Conservation (phyloP, 2,797 vertebrate genomes). For the Eptatretus atami region DNA sequence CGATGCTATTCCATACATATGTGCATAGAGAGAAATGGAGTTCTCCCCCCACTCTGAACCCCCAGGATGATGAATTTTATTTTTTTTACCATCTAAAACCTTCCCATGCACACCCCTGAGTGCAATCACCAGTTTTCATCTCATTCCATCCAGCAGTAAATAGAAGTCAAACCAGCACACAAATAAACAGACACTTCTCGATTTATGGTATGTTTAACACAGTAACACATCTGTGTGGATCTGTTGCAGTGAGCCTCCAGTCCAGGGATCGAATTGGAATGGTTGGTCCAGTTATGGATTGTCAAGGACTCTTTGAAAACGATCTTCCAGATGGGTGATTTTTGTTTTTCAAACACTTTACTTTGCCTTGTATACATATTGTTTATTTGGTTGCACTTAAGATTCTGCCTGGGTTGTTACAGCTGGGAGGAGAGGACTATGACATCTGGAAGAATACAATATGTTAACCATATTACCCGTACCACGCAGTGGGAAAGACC, state of each 20-base stretch:
- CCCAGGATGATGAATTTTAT: too few relatives aligned
- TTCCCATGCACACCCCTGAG: background rate
- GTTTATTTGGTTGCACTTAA: background rate
- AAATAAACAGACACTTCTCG: slow-evolving; percentile 9
- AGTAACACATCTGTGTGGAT: too few relatives aligned
- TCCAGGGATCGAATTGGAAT: slow-evolving; percentile 68
- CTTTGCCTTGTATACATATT: background rate
- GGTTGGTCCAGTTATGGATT: slow-evolving; percentile 70
- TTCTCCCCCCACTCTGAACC: too few relatives aligned
- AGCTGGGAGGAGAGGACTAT: slow-evolving; percentile 83
- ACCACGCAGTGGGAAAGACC: slow-evolving; percentile 83
- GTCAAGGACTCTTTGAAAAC: slow-evolving; percentile 72
- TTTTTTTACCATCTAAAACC: too few relatives aligned
- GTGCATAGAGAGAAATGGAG: background rate
- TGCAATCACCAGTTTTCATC: background rate
- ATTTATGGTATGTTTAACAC: slow-evolving; percentile 11
- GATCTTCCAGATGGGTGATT: slow-evolving; percentile 73
- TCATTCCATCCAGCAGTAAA: background rate
- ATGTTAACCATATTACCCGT: slow-evolving; percentile 71
- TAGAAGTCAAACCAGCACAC: background rate
- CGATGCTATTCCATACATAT: background rate
- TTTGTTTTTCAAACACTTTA: background rate
- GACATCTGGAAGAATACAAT: slow-evolving; percentile 68
- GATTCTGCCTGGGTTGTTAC: slow-evolving; percentile 9
- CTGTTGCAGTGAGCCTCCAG: slow-evolving; percentile 48